Base-by-base conservation (phyloP, 2,888 invertebrate genomes). In the Hydroisotoma schaefferi region DNA sequence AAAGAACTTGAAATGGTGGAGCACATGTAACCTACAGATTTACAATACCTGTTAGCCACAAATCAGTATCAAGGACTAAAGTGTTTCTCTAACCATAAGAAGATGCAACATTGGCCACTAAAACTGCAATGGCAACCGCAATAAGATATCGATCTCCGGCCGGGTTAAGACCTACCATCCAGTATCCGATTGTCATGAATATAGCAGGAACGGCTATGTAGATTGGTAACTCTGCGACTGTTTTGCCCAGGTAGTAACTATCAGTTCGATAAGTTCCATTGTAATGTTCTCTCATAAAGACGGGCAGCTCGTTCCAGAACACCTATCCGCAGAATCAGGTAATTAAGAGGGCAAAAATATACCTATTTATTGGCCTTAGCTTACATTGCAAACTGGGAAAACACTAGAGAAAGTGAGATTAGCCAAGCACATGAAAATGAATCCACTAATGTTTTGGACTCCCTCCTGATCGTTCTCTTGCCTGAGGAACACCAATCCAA, bases 351-450 rank as follows among this genome's bases (percentile, higher is more conserved):
- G 12, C 48, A 33, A 18, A 8, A 8, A 6, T 33, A 40, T 3
- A n/a, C 18, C 15, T 18, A 22, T 5, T 57, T 18, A 28, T 25
- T n/a, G n/a, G n/a, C n/a, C 8, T 20, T 44, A 20, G 81, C 87
- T 84, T 78, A 94, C 95, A 77, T 88, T 90, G 60, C 94, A 87
- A 43, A 95, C 94, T 63, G 93, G 90, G 75, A 94, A 94, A n/a
- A 93, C 86, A 77, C 93, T 94, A 74, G 92, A 90, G 77, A 94
- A 94, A 5, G 94, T 94, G 87, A 93, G 88, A 75, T 91, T 93
- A 18, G 90, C 90, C 49, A 93, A 82, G 76, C 93, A 87, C 75
- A 94, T 85, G 77, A 93, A 94, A 57, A 94, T 81, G 26, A 88
- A 91, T 44, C 94, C 94, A 75, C 93, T 94, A 68, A 94, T 90